Evolutionary conservation across 2,888 invertebrate species (phyloP).

Genomic region (Xestia rhomboidea): DNA sequence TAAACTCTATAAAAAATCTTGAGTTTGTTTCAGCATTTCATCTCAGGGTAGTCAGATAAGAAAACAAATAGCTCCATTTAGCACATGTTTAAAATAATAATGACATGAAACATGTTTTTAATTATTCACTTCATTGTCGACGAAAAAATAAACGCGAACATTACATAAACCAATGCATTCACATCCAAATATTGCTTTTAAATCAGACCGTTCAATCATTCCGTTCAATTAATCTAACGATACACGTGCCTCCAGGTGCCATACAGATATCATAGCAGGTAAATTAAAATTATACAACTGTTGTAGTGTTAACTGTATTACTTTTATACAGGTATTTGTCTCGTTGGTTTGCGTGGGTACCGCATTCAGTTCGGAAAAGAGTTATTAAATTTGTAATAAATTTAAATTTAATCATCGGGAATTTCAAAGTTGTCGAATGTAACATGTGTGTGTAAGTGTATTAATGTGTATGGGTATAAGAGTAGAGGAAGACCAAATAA

Average conservation of each 20-base stretch:
- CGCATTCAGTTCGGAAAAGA: neutral
- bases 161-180: neutral
- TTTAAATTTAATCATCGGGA: neutral
- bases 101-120: no score
- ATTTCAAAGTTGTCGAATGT: neutral
- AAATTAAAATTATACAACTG: neutral
- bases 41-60: neutral
- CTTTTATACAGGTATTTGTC: neutral
- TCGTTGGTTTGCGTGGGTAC: neutral
- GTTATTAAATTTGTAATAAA: neutral
- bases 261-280: neutral
- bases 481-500: no score
- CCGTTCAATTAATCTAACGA: neutral
- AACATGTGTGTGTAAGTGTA: neutral
- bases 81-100: neutral
- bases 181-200: neutral
- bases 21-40: neutral
- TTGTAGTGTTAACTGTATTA: neutral
- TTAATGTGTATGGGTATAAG: neutral
- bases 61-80: neutral
- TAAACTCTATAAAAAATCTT: neutral
- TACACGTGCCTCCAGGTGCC: conserved; percentile 2
- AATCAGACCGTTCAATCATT: conserved; percentile 1
- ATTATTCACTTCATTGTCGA: neutral
- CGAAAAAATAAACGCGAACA: neutral